A percentile compares a stretch with the other conserved stretches of the same genome.
Conservation (phyloP, 2,113 vertebrate species). For the Hippocampus mohnikei region DNA sequence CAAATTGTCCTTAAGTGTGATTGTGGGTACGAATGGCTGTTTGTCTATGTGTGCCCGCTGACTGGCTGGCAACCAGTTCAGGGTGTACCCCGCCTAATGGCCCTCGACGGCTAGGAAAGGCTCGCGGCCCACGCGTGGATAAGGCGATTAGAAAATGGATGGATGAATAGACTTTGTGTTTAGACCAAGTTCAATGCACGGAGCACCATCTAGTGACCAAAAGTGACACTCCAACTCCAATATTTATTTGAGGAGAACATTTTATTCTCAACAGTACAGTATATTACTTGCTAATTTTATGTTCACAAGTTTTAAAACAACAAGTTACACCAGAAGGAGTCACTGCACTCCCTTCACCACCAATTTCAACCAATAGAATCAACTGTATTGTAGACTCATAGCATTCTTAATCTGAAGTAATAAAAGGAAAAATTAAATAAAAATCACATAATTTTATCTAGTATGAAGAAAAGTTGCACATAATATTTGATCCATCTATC, state of each 20-base stretch:
- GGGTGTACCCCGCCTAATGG: too few species aligned
- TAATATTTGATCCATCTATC: background rate
- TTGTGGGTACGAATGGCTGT: too few species aligned
- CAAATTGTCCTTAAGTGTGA: too few species aligned
- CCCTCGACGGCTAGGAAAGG: too few species aligned
- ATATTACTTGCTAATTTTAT: background rate
- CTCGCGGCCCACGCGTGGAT: too few species aligned
- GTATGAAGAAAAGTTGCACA: background rate
- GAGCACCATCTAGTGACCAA: conserved; percentile 42
- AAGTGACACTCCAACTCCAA: background rate
- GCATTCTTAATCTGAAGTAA: too few species aligned
- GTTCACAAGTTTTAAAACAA: background rate
- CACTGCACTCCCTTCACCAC: background rate
- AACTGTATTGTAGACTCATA: background rate
- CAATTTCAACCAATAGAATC: background rate
- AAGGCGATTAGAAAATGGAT: too few species aligned
- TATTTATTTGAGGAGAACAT: background rate
- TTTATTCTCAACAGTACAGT: background rate
- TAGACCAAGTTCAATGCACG: background rate
- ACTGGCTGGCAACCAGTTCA: too few species aligned
- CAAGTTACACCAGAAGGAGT: background rate
- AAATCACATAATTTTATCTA: background rate
- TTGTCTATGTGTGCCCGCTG: too few species aligned
- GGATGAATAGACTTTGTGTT: too few species aligned
- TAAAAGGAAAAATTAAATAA: too few species aligned